phyloP scores from a whole-genome alignment of 2,797 vertebrate genomes.

The Toxotes lorentzi region DNA sequence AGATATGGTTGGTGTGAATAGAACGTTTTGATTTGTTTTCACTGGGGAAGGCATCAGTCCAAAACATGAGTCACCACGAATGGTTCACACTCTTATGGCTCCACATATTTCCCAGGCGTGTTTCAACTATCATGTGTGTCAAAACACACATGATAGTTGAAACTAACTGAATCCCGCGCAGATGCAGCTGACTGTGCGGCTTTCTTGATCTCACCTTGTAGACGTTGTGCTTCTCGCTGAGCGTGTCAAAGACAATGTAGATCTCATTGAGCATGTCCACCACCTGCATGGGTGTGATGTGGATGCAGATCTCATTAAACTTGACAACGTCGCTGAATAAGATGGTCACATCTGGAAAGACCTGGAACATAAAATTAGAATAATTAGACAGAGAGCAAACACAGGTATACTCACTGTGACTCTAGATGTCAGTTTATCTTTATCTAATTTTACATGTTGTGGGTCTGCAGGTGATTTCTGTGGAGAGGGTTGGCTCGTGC shows the following conservation, averaged over 20 bases:
- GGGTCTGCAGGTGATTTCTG: neutral
- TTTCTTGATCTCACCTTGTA: constrained; percentile 78
- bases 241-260: constrained; percentile 86
- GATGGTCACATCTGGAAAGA: constrained; percentile 87
- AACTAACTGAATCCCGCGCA: neutral
- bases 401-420: neutral
- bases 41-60: neutral
- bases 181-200: neutral
- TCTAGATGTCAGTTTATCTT: neutral
- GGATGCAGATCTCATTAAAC: constrained; percentile 88
- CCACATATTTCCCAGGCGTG: neutral
- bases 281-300: constrained; percentile 88
- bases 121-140: too few species aligned
- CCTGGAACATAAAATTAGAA: constrained; percentile 53
- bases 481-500: too few species aligned
- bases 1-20: neutral
- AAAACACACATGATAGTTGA: neutral
- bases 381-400: neutral
- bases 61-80: neutral
- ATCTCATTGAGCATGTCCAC: constrained; percentile 89
- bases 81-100: neutral
- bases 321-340: constrained; percentile 86
- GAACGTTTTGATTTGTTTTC: neutral
- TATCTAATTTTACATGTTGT: neutral
- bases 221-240: constrained; percentile 88